Conservation (phyloP, 2,888 invertebrate species). For the Drosophila acutilabella region DNA sequence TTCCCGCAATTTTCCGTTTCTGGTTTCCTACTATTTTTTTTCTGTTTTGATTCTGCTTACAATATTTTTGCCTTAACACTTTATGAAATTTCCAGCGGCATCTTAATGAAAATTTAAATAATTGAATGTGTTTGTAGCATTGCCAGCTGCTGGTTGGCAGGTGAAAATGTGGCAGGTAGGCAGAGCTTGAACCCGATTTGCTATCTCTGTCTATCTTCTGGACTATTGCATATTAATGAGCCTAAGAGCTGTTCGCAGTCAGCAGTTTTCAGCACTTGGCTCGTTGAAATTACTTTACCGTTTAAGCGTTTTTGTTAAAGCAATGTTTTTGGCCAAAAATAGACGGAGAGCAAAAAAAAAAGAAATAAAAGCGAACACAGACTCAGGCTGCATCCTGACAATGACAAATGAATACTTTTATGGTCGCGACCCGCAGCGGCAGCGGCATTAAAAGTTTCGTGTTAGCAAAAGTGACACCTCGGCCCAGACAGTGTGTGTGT, state of each 20-base stretch:
- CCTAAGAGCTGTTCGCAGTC: conserved; percentile 44
- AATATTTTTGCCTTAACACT: conserved; percentile 63
- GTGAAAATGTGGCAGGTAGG: conserved; percentile 34
- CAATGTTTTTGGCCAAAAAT: conserved; percentile 42
- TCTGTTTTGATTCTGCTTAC: conserved; percentile 7
- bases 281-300: conserved; percentile 36
- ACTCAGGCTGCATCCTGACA: conserved; percentile 70
- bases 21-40: conserved; percentile 2
- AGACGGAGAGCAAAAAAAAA: conserved; percentile 7
- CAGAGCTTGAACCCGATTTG: neutral
- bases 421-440: conserved; percentile 71
- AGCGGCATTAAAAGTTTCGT: conserved; percentile 75
- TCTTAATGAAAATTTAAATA: conserved; percentile 80
- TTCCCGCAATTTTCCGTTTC: neutral
- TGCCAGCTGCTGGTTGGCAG: conserved; percentile 17
- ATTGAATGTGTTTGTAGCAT: conserved; percentile 63
- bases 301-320: conserved; percentile 68
- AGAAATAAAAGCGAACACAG: conserved; percentile 20
- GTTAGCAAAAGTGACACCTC: conserved; percentile 75
- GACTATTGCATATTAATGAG: conserved; percentile 77
- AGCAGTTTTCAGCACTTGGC: conserved; percentile 46
- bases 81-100: conserved; percentile 61
- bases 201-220: neutral
- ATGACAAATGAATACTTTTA: conserved; percentile 82
- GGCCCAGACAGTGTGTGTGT: conserved; percentile 32